Evolutionary conservation across 2,888 invertebrate species (phyloP).

Genomic region (Incurvaria masculella): DNA sequence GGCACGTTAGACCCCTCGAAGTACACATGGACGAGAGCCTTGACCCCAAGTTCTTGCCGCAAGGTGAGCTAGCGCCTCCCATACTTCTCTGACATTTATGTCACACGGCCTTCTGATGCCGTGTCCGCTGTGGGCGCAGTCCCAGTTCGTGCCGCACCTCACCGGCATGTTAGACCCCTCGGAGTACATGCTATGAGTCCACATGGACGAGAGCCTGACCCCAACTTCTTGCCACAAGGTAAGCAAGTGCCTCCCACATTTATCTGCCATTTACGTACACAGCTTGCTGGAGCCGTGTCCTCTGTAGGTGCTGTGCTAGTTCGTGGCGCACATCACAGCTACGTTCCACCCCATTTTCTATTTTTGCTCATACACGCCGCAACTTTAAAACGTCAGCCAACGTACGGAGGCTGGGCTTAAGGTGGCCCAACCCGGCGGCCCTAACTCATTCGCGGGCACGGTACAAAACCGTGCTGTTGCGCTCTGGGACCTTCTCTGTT

Average conservation of each 20-base stretch:
- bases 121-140: slow-evolving; percentile 51
- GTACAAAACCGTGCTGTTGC: no score
- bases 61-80: no score
- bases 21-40: no score
- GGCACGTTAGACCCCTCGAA: no score
- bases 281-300: slow-evolving; percentile 49
- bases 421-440: no score
- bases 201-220: slow-evolving; percentile 31
- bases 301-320: slow-evolving; percentile 50
- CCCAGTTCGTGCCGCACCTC: slow-evolving; percentile 37
- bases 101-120: slow-evolving; percentile 47
- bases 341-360: slow-evolving; percentile 28
- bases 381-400: no score
- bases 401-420: no score
- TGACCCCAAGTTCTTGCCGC: no score
- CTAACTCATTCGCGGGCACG: no score
- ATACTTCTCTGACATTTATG: no score
- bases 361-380: not conserved
- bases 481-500: no score
- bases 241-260: slow-evolving; percentile 12
- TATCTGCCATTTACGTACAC: no score
- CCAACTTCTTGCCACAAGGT: slow-evolving; percentile 38
- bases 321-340: slow-evolving; percentile 33
- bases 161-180: slow-evolving; percentile 33
- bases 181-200: slow-evolving; percentile 42